Base-by-base conservation (phyloP, 1,140 invertebrate genomes). In the Zaprionus ghesquierei region DNA sequence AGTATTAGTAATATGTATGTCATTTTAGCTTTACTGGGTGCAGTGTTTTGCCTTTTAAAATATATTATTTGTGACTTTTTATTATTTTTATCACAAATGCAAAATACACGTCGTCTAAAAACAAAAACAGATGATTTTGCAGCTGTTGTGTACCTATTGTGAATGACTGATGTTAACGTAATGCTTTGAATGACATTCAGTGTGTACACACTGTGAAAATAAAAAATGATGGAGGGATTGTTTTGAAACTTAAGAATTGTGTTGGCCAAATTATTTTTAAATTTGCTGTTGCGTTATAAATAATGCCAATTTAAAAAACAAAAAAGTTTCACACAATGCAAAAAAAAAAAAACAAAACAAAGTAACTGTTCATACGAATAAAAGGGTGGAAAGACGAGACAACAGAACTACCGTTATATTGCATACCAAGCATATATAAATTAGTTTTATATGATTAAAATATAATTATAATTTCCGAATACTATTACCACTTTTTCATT, bases 31-130 rank as follows among this genome's bases (percentile, higher is more conserved):
- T 15, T 51, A 25, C 5, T 15, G 35, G 70, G 10, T 15, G 44
- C 15, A 9, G 38, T 9, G 13, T 25, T 49, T 12, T 54, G 38
- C 46, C 77, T 75, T 41, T 55, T 51, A 27, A 13, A 29, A 33
- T 53, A n/a, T 38, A 3, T 46, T n/a, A n/a, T 35, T 8, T 29
- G 9, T 20, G 8, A 15, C 13, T 41, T 59, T 27, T 35, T 33
- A 35, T 58, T 66, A 70, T 80, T 63, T 78, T 70, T 66, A 49
- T 71, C 10, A 10, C 54, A 82, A 51, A 51, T 54, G 56, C 20
- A 59, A 46, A 56, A 58, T 75, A 82, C 79, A 81, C 81, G 79
- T 82, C 68, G 79, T 75, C 81, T 68, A 79, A 61, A 82, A 78
- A 79, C 53, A 23, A 38, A 50, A 75, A 71, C 79, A 82, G 54